Evolutionary conservation across 1,140 invertebrate genomes (phyloP).

Genomic region (Propsilocerus akamusi): DNA sequence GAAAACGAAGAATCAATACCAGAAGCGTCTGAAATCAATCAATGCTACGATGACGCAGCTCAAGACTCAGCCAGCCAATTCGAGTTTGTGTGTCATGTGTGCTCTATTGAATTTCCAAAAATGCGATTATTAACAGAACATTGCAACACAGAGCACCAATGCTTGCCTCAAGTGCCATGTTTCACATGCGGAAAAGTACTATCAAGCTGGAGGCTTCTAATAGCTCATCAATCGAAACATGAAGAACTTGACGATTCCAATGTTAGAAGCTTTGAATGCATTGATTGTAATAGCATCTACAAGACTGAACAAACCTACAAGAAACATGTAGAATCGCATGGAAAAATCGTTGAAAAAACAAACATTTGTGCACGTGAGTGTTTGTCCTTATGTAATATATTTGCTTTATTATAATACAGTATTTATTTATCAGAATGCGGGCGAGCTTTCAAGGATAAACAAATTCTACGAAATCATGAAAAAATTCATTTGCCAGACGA

Average conservation of each 20-base stretch:
- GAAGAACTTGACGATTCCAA: not conserved
- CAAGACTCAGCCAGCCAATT: not conserved
- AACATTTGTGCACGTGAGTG: not conserved
- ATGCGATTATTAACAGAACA: not conserved
- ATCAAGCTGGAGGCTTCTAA: not conserved
- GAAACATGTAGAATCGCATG: not conserved
- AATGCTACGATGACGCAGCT: too few relatives aligned
- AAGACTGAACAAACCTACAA: not conserved
- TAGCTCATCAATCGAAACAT: not conserved
- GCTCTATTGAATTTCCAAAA: not conserved
- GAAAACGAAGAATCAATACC: not conserved
- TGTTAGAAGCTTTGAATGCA: not conserved
- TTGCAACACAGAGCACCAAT: not conserved
- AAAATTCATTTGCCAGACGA: conserved; percentile 23
- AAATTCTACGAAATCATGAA: conserved; percentile 15
- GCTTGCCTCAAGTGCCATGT: not conserved
- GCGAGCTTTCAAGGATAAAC: not conserved
- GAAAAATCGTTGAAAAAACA: not conserved
- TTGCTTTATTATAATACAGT: too few relatives aligned
- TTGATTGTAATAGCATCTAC: not conserved
- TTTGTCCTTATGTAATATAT: too few relatives aligned
- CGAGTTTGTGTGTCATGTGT: not conserved
- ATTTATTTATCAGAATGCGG: too few relatives aligned
- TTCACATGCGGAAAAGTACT: not conserved
- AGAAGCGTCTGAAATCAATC: not conserved